Percentiles rank a stretch among this genome's conserved stretches.
Evolutionary conservation across 2,797 vertebrate genomes (phyloP).

Genomic region (Notamacropus eugenii): DNA sequence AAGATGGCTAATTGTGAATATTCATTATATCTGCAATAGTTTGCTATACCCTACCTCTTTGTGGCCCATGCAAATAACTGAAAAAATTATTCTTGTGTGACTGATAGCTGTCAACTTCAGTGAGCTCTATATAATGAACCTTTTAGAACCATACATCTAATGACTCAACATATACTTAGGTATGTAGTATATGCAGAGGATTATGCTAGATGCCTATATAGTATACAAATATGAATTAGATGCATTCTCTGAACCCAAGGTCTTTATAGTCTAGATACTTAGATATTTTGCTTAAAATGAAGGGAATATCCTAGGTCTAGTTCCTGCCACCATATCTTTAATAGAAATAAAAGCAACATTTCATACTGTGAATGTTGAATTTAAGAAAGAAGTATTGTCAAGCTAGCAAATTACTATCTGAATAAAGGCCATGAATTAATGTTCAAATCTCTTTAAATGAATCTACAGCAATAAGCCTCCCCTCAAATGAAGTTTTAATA

Average conservation of each 20-base stretch:
- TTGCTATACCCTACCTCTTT: background rate
- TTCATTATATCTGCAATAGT: background rate
- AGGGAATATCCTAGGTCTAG: background rate
- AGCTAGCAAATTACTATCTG: background rate
- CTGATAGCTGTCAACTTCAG: background rate
- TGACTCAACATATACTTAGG: background rate
- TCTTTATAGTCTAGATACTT: background rate
- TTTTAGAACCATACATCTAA: background rate
- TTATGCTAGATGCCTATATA: background rate
- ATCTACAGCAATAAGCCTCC: background rate
- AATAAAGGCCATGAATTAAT: background rate
- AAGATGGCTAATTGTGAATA: background rate
- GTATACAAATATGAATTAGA: background rate
- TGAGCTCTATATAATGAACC: background rate
- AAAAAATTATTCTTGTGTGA: background rate
- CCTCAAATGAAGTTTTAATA: background rate
- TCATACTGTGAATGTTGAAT: background rate
- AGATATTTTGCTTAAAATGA: background rate
- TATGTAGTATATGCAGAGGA: background rate
- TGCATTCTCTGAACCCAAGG: background rate
- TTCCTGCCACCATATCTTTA: background rate
- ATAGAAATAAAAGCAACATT: background rate
- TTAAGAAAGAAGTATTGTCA: background rate
- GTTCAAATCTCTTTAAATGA: background rate
- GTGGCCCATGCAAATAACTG: background rate